Base-by-base conservation (phyloP, 1,140 invertebrate genomes). In the Pentalonia nigronervosa region DNA sequence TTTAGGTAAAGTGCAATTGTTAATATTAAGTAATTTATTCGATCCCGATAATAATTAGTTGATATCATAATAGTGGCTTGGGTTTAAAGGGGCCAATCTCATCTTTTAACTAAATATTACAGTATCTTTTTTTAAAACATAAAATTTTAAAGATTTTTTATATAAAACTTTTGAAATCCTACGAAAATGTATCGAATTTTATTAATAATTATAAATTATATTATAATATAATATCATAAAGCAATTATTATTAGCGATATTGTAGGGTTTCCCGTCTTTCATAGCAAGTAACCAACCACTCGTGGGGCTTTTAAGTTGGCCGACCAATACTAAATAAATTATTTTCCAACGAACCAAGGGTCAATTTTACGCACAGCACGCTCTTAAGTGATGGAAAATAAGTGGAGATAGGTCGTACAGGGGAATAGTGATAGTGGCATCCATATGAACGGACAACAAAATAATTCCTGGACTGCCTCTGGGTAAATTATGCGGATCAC, bases 401-500 rank as follows among this genome's bases (percentile, higher is more conserved):
- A 45, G 23, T 41, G 60, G 4, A 76, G 30, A 76, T 86, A 86
- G 25, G 14, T 48, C 14, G 6, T 48, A 53, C 25, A 88, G 20
- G 30, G n/a, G 36, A 7, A 36, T 48, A 30, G 17, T n/a, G n/a
- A 34, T n/a, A 48, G 88, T 45, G 53, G 9, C 17, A 56, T 53
- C 41, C 88, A 60, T 60, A 56, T 45, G 88, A 90, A 30, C 36
- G 88, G 48, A 84, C 76, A 92, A 83, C 67, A 48, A 83, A 91
- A 91, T 81, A 81, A 91, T 91, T 81, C 47, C 90, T 91, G 41
- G 90, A 34, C 53, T 48, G 60, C 41, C 36, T 41, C 23, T n/a
- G 47, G 81, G 47, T 84, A 92, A 92, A 81, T 92, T 92, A 92
- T 92, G 91, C 91, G 48, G 34, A 84, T 81, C 91, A 92, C 91